Conservation (phyloP, 2,113 vertebrate genomes). For the Neodon shergylaensis region DNA sequence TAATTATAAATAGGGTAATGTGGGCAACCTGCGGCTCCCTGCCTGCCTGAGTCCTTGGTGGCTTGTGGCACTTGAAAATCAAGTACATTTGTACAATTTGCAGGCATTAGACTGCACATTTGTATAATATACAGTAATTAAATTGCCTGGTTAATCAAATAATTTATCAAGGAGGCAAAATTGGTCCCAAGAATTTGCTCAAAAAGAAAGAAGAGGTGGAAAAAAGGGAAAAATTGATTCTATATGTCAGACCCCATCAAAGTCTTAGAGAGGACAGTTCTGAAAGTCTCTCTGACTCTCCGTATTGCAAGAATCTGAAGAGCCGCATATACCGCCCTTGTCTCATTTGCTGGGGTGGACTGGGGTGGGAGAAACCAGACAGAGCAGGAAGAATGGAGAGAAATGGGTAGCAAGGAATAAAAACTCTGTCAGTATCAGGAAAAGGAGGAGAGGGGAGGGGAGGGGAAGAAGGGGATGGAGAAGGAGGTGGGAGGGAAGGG, state of each 20-base stretch:
- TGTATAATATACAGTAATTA: not conserved
- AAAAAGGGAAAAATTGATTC: constrained; percentile 41
- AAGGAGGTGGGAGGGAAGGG: fast-evolving
- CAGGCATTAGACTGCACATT: not conserved
- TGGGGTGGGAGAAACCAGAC: not conserved
- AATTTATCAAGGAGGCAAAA: constrained; percentile 79
- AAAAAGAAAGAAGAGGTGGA: not conserved
- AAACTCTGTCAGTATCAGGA: not conserved
- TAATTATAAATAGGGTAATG: not conserved
- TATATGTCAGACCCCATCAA: constrained; percentile 43
- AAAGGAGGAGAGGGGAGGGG: constrained; percentile 52
- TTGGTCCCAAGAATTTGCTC: constrained; percentile 60
- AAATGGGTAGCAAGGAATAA: constrained; percentile 22
- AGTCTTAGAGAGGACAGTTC: constrained; percentile 43
- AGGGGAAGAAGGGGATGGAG: no score
- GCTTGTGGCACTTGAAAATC: not conserved
- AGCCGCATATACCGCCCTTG: not conserved
- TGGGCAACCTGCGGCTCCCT: not conserved
- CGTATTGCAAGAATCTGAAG: not conserved
- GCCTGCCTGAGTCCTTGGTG: not conserved
- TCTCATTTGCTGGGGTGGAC: not conserved
- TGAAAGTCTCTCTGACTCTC: constrained; percentile 60
- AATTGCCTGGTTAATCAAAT: constrained; percentile 27
- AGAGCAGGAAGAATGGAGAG: constrained; percentile 19
- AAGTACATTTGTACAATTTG: not conserved